Evolutionary conservation across 2,888 invertebrate genomes (phyloP), one percentile per base, ranked within the genome.

Genomic region (Eilema sororculum): DNA sequence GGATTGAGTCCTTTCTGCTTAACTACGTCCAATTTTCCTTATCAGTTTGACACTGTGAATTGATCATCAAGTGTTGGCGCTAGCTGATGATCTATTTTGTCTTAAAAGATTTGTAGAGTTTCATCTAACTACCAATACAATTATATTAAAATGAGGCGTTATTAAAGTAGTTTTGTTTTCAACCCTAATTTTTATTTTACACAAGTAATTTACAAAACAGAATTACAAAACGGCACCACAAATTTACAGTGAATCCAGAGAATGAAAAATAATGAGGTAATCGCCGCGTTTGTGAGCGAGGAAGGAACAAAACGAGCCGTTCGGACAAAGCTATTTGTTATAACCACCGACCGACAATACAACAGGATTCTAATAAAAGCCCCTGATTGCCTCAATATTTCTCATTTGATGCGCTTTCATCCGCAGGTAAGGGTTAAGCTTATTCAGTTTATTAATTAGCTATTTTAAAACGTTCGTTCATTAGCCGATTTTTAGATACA

Each of bases 311-410:
- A 52, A 52, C 52, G 52, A n/a, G 20, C 52, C n/a, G 52, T n/a
- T 52, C 52, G n/a, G n/a, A 52, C 52, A 52, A 52, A 52, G 52
- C 52, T 52, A n/a, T 60, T 60, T 30, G 28, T 60, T 60, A 24
- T 33, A n/a, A 5, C 52, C 6, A n/a, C 52, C 52, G 6, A 52
- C n/a, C 52, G 4, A 52, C 9, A 52, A 52, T 9, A 52, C 46
- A n/a, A n/a, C 20, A n/a, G n/a, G n/a, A 8, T 46, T n/a, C 20
- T 52, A 52, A 52, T 52, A 52, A 52, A 52, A 52, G 52, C n/a
- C 52, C 20, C 52, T 52, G 52, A 52, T 52, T 52, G 52, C 52
- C 16, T n/a, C 52, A 52, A 52, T 52, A 52, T 52, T 52, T 52
- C n/a, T 52, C n/a, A 52, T 9, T 3, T 41, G n/a, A 52, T 52